Base-by-base conservation (phyloP, 2,113 vertebrate species). In the Lasiurus borealis region DNA sequence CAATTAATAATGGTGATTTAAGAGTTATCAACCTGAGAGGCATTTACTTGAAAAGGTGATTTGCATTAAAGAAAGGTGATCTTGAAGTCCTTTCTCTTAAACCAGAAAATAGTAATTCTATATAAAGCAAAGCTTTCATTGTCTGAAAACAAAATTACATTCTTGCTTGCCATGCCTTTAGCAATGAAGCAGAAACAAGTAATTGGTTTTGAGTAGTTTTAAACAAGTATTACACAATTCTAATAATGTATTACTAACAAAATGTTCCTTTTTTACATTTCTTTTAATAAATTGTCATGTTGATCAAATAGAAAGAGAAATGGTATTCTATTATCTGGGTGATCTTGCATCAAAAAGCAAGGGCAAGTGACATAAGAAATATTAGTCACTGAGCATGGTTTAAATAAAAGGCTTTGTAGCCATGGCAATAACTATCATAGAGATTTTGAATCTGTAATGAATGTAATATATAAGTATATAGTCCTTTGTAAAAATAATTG, bases 1-100 rank as follows among this genome's bases (percentile, higher is more conserved):
- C 85, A 97, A 97, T 88, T 97, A 97, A 95, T 96, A 76, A 96
- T 90, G 62, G 52, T 94, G 40, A 83, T 94, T 91, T 95, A 85
- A 75, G 68, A 96, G 69, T 76, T 94, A 95, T 72, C 78, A 88
- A 59, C 68, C 50, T 64, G 76, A 95, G 44, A 86, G 23, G 40
- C 54, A 80, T 83, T 93, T 95, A 86, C 82, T 94, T 85, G 52
- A 92, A 97, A 97, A 97, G 80, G 78, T 94, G 88, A 93, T 76
- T 80, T 96, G 25, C 34, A 92, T 78, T 93, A 91, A 80, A 77
- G 48, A 93, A 85, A 88, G 78, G 44, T 95, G 69, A 89, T 97
- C 52, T 96, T 94, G 50, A 91, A 91, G 40, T 92, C 15, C 44
- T 94, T 92, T 94, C 57, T 94, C 69, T 93, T 73, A 87, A 95